Base-by-base conservation (phyloP, 2,797 vertebrate genomes). In the Aulostomus chinensis region DNA sequence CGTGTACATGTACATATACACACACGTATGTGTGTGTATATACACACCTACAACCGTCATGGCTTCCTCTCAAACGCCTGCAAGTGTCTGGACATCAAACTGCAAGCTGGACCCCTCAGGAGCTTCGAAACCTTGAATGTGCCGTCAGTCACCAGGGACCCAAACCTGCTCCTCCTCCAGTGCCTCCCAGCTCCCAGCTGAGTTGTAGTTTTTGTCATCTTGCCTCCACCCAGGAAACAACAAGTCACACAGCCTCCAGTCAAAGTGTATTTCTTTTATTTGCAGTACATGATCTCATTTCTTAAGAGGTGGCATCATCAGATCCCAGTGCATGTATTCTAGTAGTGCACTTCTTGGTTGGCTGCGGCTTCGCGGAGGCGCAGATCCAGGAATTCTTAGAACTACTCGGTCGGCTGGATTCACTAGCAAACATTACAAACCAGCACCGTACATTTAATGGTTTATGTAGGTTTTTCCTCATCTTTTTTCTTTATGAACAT, bases 321-420 rank as follows among this genome's bases (percentile, higher is more conserved):
- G 92, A 84, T 91, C 91, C 91, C 92, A 92, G 86, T 92, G 93
- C 90, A 89, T 92, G 89, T 89, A 88, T 91, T 93, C 88, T 92
- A 92, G 88, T 92, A 92, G 92, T 92, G 91, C 92, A 93, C 86
- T 80, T 86, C 28, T 79, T 83, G n/a, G 71, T 73, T 76, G 71
- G 78, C 77, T 81, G 81, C 77, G 31, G 46, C 67, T 52, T 66
- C 76, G 32, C 41, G 58, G 61, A 82, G 68, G 34, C 87, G 61
- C 81, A 87, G 71, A 88, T 74, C 67, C 80, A 85, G 83, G 80
- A 81, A 80, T 85, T 88, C 68, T 82, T 82, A 73, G 76, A 85
- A 81, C 81, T 86, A 90, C 73, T 84, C 81, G 79, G 86, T 84
- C 80, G 83, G 86, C 89, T 88, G 88, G 85, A 81, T 83, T 88